Percentiles rank a stretch among this genome's conserved stretches.
Evolutionary conservation across 2,113 vertebrate species (phyloP).

Genomic region (Crotalus helleri): DNA sequence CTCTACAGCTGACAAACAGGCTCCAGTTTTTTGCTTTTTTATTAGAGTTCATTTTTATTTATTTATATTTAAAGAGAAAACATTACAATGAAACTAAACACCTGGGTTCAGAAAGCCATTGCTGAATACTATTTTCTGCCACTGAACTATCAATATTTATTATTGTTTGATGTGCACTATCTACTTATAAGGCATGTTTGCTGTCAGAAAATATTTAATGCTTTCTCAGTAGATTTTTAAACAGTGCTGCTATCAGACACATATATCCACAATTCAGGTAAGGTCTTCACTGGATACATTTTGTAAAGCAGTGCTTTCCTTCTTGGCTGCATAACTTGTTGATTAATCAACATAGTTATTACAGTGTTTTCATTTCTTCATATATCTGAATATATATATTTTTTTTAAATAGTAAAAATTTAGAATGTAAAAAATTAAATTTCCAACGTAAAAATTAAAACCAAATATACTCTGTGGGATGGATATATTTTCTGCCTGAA

Average conservation of each 20-base stretch:
- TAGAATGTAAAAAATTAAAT: background rate
- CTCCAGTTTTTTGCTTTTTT: background rate
- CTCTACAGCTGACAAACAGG: background rate
- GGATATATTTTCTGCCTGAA: background rate
- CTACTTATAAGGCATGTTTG: constrained; percentile 19
- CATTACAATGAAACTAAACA: constrained; percentile 8
- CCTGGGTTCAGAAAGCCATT: constrained; percentile 28
- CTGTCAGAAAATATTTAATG: background rate
- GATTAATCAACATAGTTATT: background rate
- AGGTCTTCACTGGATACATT: background rate
- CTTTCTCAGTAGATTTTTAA: constrained; percentile 1
- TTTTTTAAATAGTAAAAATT: too few species aligned
- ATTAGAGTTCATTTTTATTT: background rate
- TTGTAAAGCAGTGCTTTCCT: background rate
- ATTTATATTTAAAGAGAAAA: constrained; percentile 7
- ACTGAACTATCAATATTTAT: constrained; percentile 24
- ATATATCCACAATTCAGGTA: background rate
- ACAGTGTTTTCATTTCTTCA: background rate
- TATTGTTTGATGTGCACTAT: background rate
- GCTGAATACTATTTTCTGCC: constrained; percentile 7
- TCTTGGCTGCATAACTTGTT: background rate
- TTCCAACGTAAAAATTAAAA: background rate
- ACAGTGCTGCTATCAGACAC: background rate
- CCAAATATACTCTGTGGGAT: background rate
- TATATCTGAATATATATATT: background rate